These are phyloP conservation scores for Heloderma charlesbogerti DNA, from an alignment of 2,113 vertebrate genomes.

Conservation along the genomic window DNA sequence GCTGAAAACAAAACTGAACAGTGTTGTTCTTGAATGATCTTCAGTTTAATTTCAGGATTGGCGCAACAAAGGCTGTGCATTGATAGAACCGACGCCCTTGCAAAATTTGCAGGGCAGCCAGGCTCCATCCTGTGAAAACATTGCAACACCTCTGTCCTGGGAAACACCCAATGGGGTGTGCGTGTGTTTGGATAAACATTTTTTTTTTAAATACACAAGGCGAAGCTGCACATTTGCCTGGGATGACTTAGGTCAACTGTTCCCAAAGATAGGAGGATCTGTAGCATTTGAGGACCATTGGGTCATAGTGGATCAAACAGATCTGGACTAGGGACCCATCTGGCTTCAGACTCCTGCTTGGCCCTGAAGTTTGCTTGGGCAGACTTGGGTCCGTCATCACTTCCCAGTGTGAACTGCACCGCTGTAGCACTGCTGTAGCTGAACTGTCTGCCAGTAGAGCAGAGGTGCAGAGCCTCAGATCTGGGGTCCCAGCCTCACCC, in stretches of 20 bases:
- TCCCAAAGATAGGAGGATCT: neutral
- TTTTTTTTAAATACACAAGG: conserved; percentile 13
- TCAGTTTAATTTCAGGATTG: conserved; percentile 29
- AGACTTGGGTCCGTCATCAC: no score
- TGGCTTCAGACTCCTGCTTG: neutral
- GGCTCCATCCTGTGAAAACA: conserved; percentile 21
- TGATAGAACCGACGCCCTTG: conserved; percentile 26
- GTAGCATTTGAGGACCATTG: neutral
- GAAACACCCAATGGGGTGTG: conserved; percentile 24
- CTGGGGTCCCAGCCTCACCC: no score
- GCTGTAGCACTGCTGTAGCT: no score
- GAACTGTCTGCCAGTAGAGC: no score
- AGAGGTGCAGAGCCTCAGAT: no score
- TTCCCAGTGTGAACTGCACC: no score
- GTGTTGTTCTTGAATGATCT: conserved; percentile 1
- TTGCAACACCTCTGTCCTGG: conserved; percentile 24
- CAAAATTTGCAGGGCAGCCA: conserved; percentile 41
- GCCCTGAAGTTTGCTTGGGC: neutral
- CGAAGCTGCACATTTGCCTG: conserved; percentile 24
- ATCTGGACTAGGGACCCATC: neutral
- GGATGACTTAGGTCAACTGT: neutral
- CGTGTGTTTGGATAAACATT: neutral
- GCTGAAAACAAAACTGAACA: neutral
- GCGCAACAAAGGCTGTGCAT: conserved; percentile 29
- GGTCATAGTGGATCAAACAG: neutral